Conservation (phyloP, 2,888 invertebrate genomes). For the Stenodema calcarata region DNA sequence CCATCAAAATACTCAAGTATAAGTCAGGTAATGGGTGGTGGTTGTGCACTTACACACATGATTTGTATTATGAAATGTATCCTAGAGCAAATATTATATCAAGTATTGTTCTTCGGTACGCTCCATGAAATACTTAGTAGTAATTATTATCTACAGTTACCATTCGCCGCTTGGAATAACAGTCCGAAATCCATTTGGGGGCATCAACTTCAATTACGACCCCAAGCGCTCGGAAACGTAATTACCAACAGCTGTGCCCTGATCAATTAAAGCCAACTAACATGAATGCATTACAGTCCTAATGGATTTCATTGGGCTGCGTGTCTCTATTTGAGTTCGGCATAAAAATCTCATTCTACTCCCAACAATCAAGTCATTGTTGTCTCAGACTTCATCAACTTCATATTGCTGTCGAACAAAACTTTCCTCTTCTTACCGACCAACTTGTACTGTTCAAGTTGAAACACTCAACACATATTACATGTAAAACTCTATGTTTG, state of each 20-base stretch:
- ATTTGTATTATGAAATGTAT: too few relatives aligned
- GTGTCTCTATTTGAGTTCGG: not conserved
- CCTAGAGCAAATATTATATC: too few relatives aligned
- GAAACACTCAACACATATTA: too few relatives aligned
- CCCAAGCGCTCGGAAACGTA: not conserved
- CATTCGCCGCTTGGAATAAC: not conserved
- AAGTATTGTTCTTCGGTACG: not conserved
- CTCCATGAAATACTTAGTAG: not conserved
- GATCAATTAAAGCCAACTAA: conserved; percentile 26
- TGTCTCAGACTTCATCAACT: not conserved
- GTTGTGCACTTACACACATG: too few relatives aligned
- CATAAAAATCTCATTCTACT: not conserved
- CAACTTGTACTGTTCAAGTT: too few relatives aligned
- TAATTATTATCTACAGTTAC: not conserved
- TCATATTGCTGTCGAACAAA: not conserved
- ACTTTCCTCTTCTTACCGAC: not conserved
- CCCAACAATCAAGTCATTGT: not conserved
- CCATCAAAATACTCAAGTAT: too few relatives aligned
- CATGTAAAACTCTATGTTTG: too few relatives aligned
- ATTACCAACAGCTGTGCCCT: conserved; percentile 35
- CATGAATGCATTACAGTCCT: conserved; percentile 1
- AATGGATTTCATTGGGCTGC: not conserved
- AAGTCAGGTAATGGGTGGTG: too few relatives aligned
- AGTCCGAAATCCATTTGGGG: not conserved
- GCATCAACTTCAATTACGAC: conserved; percentile 8